phyloP scores from a whole-genome alignment of 2,888 invertebrate species.

The Mimachlamys varia region DNA sequence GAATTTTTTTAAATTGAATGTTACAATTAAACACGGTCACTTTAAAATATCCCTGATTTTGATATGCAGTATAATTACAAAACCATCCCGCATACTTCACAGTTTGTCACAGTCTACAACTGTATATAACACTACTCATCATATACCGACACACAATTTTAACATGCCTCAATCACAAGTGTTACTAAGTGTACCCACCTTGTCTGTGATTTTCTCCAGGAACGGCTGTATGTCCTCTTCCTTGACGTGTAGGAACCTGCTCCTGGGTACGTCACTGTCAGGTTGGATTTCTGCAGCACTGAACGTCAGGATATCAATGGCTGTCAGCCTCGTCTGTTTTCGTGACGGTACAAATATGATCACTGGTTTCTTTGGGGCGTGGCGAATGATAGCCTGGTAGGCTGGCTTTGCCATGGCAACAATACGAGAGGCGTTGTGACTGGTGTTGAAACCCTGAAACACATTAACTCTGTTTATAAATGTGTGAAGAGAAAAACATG shows the following conservation, averaged over 20 bases:
- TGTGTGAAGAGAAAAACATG: not conserved
- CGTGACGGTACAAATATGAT: slow-evolving; percentile 85
- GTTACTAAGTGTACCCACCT: too few relatives aligned
- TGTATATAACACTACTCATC: too few relatives aligned
- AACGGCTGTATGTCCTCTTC: slow-evolving; percentile 93
- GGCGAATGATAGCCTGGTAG: slow-evolving; percentile 93
- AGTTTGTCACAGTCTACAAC: too few relatives aligned
- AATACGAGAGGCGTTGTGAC: slow-evolving; percentile 97
- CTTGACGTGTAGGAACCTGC: slow-evolving; percentile 92
- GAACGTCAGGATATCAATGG: slow-evolving; percentile 96
- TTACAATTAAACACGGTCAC: not conserved
- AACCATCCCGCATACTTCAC: too few relatives aligned
- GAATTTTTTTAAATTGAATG: not conserved
- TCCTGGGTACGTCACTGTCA: slow-evolving; percentile 89
- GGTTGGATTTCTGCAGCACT: slow-evolving; percentile 94
- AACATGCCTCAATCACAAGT: too few relatives aligned
- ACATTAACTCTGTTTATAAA: not conserved
- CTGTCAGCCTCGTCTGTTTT: slow-evolving; percentile 95
- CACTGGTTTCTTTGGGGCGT: slow-evolving; percentile 77
- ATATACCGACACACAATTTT: too few relatives aligned
- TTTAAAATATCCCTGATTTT: too few relatives aligned
- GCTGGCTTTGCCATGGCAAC: slow-evolving; percentile 99
- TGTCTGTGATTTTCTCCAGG: slow-evolving; percentile 93
- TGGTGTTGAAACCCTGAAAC: slow-evolving; percentile 95
- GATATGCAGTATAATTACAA: too few relatives aligned